Percentiles rank a stretch among this genome's conserved stretches.
phyloP scores from a whole-genome alignment of 1,140 invertebrate genomes.

The Dendrolimus kikuchii region DNA sequence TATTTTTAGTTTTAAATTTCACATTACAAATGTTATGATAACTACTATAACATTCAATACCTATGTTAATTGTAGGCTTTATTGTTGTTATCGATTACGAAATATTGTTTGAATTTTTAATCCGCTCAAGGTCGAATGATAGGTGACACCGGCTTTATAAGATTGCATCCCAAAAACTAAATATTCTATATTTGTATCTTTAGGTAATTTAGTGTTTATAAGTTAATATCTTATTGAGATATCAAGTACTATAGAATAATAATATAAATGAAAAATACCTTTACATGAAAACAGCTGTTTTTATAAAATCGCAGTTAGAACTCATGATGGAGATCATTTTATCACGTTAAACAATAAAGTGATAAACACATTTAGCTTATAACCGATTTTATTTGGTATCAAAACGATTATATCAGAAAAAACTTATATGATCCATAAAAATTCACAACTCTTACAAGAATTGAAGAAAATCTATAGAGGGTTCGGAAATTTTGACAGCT shows the following conservation, averaged over 20 bases:
- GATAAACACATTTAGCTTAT: neutral
- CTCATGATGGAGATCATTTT: slow-evolving; percentile 21
- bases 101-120: slow-evolving; percentile 2
- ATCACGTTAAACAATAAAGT: slow-evolving; percentile 25
- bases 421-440: too few relatives aligned
- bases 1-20: too few relatives aligned
- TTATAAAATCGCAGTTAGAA: slow-evolving; percentile 13
- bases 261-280: slow-evolving; percentile 27
- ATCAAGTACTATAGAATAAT: neutral
- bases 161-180: too few relatives aligned
- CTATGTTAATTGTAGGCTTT: too few relatives aligned
- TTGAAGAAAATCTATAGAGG: too few relatives aligned
- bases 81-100: neutral
- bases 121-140: slow-evolving; percentile 11
- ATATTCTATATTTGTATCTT: neutral
- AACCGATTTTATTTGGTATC: too few relatives aligned
- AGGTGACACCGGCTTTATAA: slow-evolving; percentile 9
- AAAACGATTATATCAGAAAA: too few relatives aligned
- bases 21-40: too few relatives aligned
- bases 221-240: slow-evolving; percentile 1
- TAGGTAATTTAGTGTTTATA: neutral
- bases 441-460: too few relatives aligned
- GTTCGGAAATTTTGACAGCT: too few relatives aligned
- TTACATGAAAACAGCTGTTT: slow-evolving; percentile 54
- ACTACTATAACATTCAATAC: too few relatives aligned